phyloP scores from a whole-genome alignment of 1,140 invertebrate species.

The Trypoxylus dichotomus region DNA sequence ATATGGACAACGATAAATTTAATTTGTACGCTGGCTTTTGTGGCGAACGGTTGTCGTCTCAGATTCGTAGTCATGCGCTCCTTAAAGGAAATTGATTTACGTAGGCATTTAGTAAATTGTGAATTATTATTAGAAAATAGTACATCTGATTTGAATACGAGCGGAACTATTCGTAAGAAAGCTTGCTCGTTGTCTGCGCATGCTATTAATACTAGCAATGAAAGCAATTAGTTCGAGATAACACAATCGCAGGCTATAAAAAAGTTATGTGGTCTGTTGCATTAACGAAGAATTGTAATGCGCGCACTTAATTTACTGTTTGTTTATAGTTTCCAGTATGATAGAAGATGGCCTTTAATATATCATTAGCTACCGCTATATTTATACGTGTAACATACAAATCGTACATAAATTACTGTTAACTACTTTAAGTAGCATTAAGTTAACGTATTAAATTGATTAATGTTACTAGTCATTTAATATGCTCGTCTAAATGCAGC shows the following conservation, averaged over 20 bases:
- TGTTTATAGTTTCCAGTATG: neutral
- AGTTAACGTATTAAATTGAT: neutral
- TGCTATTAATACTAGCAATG: neutral
- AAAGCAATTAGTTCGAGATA: neutral
- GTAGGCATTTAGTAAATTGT: neutral
- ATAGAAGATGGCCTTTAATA: neutral
- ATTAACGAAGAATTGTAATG: neutral
- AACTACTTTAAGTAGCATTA: neutral
- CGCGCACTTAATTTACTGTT: neutral
- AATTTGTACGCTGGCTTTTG: neutral
- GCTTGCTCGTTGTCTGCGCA: neutral
- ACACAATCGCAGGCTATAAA: neutral
- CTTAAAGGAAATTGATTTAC: neutral
- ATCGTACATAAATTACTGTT: neutral
- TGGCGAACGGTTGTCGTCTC: neutral
- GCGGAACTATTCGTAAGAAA: neutral
- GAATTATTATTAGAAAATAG: neutral
- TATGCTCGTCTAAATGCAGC: neutral
- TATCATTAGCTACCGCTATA: neutral
- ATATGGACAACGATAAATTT: neutral
- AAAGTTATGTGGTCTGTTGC: neutral
- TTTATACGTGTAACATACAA: neutral
- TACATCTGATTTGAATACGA: neutral
- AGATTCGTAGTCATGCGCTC: neutral
- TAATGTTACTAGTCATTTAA: neutral